Evolutionary conservation across 2,797 vertebrate species (phyloP).

Genomic region (Chiroxiphia lanceolata): DNA sequence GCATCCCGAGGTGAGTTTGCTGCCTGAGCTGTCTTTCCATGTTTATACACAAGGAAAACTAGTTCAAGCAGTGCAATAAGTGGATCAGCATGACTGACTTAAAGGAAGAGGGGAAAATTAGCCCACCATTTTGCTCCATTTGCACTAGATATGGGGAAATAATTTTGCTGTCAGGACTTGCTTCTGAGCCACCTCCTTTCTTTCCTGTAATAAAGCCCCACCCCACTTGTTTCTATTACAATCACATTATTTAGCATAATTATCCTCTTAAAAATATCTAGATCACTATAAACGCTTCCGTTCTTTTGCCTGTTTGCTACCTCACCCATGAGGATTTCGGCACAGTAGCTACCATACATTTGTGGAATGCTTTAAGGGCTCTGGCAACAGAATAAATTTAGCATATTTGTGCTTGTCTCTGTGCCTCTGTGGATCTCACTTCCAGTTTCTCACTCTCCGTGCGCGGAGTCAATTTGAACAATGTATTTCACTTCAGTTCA

Average conservation of each 20-base stretch:
- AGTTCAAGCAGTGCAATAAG: constrained; percentile 60
- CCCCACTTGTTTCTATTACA: constrained; percentile 48
- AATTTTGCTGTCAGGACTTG: constrained; percentile 63
- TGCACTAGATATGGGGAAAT: constrained; percentile 53
- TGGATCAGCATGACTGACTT: constrained; percentile 61
- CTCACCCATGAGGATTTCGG: constrained; percentile 35
- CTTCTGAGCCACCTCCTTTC: constrained; percentile 32
- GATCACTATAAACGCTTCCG: constrained; percentile 17
- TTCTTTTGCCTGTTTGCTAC: constrained; percentile 24
- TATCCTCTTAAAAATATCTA: constrained; percentile 55
- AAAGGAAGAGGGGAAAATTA: constrained; percentile 48
- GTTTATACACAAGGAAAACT: constrained; percentile 66
- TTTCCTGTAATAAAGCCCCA: constrained; percentile 60
- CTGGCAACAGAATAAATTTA: constrained; percentile 3
- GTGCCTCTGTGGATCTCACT: not conserved
- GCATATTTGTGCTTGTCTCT: not conserved
- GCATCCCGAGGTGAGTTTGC: constrained; percentile 68
- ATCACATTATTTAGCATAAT: constrained; percentile 53
- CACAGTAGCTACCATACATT: not conserved
- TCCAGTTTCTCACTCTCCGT: constrained; percentile 5
- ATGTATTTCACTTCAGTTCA: constrained; percentile 64
- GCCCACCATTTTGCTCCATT: constrained; percentile 47
- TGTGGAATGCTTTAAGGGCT: constrained; percentile 21
- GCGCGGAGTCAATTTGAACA: constrained; percentile 35
- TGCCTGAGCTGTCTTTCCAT: constrained; percentile 54